Evolutionary conservation across 1,140 invertebrate species (phyloP), one percentile per base, ranked within the genome.

Genomic region (Bicyclus anynana): DNA sequence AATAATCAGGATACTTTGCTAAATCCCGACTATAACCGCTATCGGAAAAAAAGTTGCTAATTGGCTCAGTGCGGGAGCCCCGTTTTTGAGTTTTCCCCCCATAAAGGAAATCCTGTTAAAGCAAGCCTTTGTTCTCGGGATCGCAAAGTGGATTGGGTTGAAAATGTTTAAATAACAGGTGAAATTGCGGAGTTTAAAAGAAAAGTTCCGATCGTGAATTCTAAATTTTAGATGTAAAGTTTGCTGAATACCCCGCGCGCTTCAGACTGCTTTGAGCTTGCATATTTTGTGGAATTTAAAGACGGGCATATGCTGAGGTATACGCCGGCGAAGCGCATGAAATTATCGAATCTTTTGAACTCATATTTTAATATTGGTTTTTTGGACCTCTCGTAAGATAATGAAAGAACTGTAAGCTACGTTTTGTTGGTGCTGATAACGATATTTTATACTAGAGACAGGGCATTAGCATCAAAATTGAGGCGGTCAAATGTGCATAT

Each of bases 81-180:
- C 26, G 9, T 40, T 49, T 38, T 47, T 35, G 17, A 51, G 18
- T 46, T 35, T 27, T 52, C 35, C 26, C 49, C 35, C 26, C 49
- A 44, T 52, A 52, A 46, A 23, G n/a, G 55, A 50, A 58, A 58
- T 58, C 55, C 55, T 51, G 46, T 58, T 58, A 58, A 42, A 20
- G 26, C 16, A 18, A n/a, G 16, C 26, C 47, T 58, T 58, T 58
- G 47, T 58, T 44, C 55, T 44, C 55, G 13, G 6, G 1, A 17
- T 44, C 23, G 48, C 38, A 5, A 40, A 33, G 26, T 14, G 14
- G 53, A 14, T 16, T 47, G 29, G 17, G 27, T 47, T 54, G 27
- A 40, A 52, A 40, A 40, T 40, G 37, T 40, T 52, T 40, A 20
- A 26, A 21, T 26, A 52, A 37, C 33, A 26, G 21, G 35, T 27